These are phyloP conservation scores for Onychomys leucogaster DNA, from an alignment of 2,797 vertebrate species.

Conservation along the genomic window DNA sequence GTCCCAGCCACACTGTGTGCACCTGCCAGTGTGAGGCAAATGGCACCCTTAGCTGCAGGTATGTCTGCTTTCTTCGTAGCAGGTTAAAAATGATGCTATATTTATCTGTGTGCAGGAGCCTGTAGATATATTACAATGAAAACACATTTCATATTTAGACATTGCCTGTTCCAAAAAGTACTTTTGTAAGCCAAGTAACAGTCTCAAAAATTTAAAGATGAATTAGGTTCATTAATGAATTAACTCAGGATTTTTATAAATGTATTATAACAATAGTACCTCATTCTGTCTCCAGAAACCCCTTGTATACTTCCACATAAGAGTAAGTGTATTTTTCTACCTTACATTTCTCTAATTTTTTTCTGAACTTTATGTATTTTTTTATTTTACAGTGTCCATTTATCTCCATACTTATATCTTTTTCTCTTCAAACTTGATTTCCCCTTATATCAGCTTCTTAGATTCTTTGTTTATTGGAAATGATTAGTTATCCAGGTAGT, in stretches of 20 bases:
- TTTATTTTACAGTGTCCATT: background rate
- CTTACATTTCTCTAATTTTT: background rate
- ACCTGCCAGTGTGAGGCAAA: background rate
- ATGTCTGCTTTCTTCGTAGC: background rate
- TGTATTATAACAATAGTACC: background rate
- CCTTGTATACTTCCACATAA: background rate
- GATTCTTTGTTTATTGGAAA: conserved; percentile 30
- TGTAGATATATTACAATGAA: background rate
- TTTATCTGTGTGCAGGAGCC: background rate
- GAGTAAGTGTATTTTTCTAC: background rate
- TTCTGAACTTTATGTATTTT: conserved; percentile 16
- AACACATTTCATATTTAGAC: conserved; percentile 14
- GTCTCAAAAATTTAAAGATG: conserved; percentile 12
- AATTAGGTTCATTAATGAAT: background rate
- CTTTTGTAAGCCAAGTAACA: conserved; percentile 42
- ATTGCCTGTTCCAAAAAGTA: conserved; percentile 4
- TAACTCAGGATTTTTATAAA: conserved; percentile 48
- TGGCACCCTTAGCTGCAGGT: background rate
- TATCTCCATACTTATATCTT: background rate
- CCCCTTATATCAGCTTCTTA: background rate
- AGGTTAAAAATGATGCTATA: background rate
- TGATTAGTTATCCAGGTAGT: background rate
- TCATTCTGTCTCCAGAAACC: background rate
- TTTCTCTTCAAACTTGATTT: background rate
- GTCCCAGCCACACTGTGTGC: too few species aligned